Conservation (phyloP, 2,888 invertebrate genomes). For the Luperina testacea region DNA sequence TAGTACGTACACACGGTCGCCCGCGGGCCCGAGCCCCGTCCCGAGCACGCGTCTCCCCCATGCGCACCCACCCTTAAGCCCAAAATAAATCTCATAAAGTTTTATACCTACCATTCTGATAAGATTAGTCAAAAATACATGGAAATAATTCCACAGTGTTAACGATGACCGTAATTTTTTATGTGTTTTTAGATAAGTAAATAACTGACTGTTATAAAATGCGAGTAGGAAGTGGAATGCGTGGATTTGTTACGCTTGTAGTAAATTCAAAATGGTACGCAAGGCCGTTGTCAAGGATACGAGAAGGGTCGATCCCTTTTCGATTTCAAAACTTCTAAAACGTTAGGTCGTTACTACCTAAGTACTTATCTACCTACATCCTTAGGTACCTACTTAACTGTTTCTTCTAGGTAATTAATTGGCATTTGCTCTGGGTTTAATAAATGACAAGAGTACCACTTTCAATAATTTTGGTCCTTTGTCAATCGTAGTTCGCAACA, state of each 20-base stretch:
- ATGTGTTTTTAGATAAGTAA: constrained; percentile 43
- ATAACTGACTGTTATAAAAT: constrained; percentile 21
- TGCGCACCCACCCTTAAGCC: constrained; percentile 26
- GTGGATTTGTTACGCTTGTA: constrained; percentile 16
- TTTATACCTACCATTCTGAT: constrained; percentile 55
- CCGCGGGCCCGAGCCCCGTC: constrained; percentile 1
- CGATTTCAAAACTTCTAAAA: constrained; percentile 6
- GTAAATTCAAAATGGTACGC: constrained; percentile 17
- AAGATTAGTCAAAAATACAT: constrained; percentile 58
- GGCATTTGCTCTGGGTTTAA: background rate
- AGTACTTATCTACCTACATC: background rate
- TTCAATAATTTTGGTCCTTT: constrained; percentile 1
- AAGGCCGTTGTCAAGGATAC: constrained; percentile 39
- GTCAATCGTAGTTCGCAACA: background rate
- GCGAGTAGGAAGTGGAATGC: constrained; percentile 32
- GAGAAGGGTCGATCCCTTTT: constrained; percentile 9
- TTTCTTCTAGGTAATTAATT: constrained; percentile 9
- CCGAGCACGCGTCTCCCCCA: constrained; percentile 35
- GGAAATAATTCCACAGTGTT: constrained; percentile 59
- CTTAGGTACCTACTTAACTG: background rate
- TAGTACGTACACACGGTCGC: constrained; percentile 5
- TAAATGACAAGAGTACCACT: constrained; percentile 4
- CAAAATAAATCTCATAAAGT: constrained; percentile 40
- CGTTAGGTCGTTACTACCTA: background rate
- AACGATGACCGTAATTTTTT: constrained; percentile 52